A percentile compares a stretch with the other conserved stretches of the same genome.
These are phyloP conservation scores for Sitta carolinensis DNA, from an alignment of 2,797 vertebrate genomes.

Conservation along the genomic window DNA sequence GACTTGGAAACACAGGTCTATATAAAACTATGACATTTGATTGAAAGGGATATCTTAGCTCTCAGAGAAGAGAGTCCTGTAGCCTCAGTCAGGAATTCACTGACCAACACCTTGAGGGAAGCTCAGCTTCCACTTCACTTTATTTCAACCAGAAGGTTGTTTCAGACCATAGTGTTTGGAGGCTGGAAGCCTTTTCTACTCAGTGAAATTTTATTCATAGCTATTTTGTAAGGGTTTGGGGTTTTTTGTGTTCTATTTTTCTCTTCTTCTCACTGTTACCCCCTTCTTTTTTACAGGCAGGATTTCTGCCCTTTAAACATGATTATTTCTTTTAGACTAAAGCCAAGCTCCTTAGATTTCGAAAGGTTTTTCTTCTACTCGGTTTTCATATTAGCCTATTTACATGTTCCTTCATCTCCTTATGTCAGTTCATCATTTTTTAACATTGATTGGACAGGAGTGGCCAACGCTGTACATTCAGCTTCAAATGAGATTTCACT, in stretches of 20 bases:
- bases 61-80: neutral
- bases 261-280: neutral
- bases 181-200: neutral
- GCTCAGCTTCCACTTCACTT: neutral
- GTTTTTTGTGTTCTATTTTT: neutral
- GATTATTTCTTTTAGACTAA: neutral
- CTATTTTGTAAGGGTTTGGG: neutral
- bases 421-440: neutral
- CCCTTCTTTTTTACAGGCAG: neutral
- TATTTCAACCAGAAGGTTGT: rapidly evolving
- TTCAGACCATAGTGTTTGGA: neutral
- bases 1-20: neutral
- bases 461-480: neutral
- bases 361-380: neutral
- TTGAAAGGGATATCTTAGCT: neutral
- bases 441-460: neutral
- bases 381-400: neutral
- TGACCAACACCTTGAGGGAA: neutral
- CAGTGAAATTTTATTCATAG: neutral
- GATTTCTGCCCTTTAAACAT: neutral
- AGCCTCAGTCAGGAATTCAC: neutral
- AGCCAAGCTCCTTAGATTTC: neutral
- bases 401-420: neutral
- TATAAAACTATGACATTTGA: neutral
- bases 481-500: neutral